A percentile compares a stretch with the other conserved stretches of the same genome.
These are phyloP conservation scores for Trichonephila clavata DNA, from an alignment of 1,140 invertebrate species.

Conservation along the genomic window DNA sequence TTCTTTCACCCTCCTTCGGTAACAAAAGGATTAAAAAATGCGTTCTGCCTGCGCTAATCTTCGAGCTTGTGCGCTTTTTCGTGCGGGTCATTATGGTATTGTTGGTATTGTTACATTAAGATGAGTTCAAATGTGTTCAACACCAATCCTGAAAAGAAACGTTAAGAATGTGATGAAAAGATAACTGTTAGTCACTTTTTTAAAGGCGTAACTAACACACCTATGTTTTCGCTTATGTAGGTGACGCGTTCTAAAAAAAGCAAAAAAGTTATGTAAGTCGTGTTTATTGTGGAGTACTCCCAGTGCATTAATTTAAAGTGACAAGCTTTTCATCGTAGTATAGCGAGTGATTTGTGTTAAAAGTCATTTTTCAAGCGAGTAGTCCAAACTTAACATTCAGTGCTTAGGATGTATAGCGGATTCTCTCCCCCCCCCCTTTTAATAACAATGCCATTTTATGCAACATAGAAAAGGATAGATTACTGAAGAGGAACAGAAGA, in stretches of 20 bases:
- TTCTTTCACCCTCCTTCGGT: slow-evolving; percentile 56
- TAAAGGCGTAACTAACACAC: slow-evolving; percentile 69
- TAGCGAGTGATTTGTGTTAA: not conserved
- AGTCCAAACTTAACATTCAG: not conserved
- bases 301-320: slow-evolving; percentile 66
- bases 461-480: not conserved
- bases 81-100: slow-evolving; percentile 61
- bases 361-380: slow-evolving; percentile 58
- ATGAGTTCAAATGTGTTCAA: slow-evolving; percentile 57
- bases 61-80: slow-evolving; percentile 9
- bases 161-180: slow-evolving; percentile 54
- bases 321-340: slow-evolving; percentile 46
- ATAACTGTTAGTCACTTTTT: slow-evolving; percentile 64
- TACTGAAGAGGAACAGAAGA: not conserved
- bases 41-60: slow-evolving; percentile 1
- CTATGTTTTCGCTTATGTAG: slow-evolving; percentile 53
- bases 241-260: not conserved
- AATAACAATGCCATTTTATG: not conserved
- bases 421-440: not conserved
- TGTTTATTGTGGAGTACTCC: slow-evolving; percentile 67
- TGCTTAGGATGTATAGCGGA: not conserved
- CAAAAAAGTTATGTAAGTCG: slow-evolving; percentile 21
- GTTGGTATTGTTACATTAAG: slow-evolving; percentile 52
- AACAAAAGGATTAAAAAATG: slow-evolving; percentile 68
- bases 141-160: not conserved